Percentiles rank a stretch among this genome's conserved stretches.
phyloP scores from a whole-genome alignment of 2,797 vertebrate genomes.

The Tenualosa ilisha region DNA sequence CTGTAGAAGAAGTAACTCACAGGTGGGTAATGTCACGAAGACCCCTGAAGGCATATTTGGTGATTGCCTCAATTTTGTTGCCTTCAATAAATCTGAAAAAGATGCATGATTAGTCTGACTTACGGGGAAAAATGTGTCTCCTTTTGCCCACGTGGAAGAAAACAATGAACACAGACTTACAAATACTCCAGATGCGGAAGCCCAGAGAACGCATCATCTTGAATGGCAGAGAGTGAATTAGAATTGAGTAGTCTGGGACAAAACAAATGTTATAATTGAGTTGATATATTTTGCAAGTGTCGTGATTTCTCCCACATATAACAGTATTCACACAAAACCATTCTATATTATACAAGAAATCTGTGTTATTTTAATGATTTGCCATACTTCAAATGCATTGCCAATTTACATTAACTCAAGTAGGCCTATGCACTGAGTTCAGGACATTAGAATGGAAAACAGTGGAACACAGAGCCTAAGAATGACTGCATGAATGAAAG shows the following conservation, averaged over 20 bases:
- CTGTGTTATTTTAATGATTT: background rate
- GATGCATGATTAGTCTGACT: background rate
- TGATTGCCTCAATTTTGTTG: constrained; percentile 92
- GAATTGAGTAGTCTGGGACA: constrained; percentile 87
- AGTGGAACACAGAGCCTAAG: background rate
- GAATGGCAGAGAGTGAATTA: constrained; percentile 90
- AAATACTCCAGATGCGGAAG: constrained; percentile 96
- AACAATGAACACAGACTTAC: constrained; percentile 72
- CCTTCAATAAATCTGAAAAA: constrained; percentile 91
- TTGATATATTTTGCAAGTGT: background rate
- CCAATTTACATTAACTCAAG: background rate
- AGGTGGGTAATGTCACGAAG: constrained; percentile 93
- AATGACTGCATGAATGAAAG: background rate
- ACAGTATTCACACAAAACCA: background rate
- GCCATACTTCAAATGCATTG: background rate
- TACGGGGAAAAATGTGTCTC: background rate
- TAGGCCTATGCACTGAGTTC: background rate
- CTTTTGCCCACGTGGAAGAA: background rate
- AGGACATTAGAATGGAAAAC: background rate
- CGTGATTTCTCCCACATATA: background rate
- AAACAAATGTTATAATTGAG: background rate
- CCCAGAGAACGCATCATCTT: constrained; percentile 92
- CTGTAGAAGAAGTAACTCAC: constrained; percentile 76
- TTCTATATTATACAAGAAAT: background rate
- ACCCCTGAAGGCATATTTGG: constrained; percentile 90